Conservation (phyloP, 2,888 invertebrate species). For the Crematogaster levior region DNA sequence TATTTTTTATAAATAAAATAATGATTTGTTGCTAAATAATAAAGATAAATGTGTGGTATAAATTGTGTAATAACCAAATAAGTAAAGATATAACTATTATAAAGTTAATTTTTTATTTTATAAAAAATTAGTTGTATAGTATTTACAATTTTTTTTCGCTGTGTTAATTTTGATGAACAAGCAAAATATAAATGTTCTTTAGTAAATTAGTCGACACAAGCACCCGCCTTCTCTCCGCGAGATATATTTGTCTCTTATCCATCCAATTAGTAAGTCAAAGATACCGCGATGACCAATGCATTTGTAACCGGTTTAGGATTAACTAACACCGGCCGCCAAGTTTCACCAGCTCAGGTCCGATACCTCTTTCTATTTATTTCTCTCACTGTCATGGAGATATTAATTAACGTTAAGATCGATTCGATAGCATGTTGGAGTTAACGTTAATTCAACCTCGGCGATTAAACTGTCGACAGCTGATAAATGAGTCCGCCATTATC, state of each 20-base stretch:
- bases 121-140: neutral
- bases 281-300: conserved; percentile 75
- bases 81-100: neutral
- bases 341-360: conserved; percentile 49
- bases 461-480: conserved; percentile 70
- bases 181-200: conserved; percentile 4
- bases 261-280: conserved; percentile 76
- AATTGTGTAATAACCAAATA: neutral
- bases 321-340: conserved; percentile 65
- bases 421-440: conserved; percentile 70
- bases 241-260: conserved; percentile 75
- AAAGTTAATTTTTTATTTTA: neutral
- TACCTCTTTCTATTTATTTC: conserved; percentile 33
- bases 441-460: conserved; percentile 71
- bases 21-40: neutral
- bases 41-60: neutral
- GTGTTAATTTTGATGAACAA: neutral
- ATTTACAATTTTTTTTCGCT: neutral
- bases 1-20: neutral
- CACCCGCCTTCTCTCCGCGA: conserved; percentile 31
- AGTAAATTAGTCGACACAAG: conserved; percentile 55
- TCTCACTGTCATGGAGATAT: conserved; percentile 62
- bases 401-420: conserved; percentile 74
- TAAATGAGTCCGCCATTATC: conserved; percentile 62
- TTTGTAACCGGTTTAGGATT: conserved; percentile 76